A percentile compares a stretch with the other conserved stretches of the same genome.
phyloP scores from a whole-genome alignment of 2,113 vertebrate genomes.

The Leptobrachium ailaonicum region DNA sequence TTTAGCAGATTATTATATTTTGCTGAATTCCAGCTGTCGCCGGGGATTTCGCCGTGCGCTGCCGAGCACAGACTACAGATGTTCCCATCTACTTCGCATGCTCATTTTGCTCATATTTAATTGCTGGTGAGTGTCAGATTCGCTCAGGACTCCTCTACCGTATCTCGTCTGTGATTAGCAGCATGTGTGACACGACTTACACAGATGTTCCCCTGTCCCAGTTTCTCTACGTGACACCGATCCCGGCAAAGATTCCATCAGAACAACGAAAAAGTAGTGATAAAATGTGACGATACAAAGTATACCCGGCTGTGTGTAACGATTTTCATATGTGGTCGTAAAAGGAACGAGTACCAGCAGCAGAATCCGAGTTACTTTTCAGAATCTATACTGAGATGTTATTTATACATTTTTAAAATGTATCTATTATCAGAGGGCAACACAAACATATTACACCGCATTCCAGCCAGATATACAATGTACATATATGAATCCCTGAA shows the following conservation, averaged over 20 bases:
- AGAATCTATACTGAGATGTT: too few species aligned
- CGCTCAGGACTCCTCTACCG: background rate
- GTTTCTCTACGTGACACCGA: background rate
- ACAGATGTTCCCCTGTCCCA: background rate
- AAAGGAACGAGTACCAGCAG: too few species aligned
- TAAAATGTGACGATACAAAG: too few species aligned
- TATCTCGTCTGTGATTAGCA: conserved; percentile 4
- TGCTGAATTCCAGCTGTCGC: conserved; percentile 35
- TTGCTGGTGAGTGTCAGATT: conserved; percentile 15
- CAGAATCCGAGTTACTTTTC: too few species aligned
- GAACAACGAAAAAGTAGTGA: background rate
- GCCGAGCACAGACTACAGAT: conserved; percentile 22
- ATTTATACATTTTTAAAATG: too few species aligned
- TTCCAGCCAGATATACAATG: too few species aligned
- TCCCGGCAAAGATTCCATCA: background rate
- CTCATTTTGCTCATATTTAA: conserved; percentile 13
- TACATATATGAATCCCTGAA: too few species aligned
- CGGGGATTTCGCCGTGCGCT: conserved; percentile 26
- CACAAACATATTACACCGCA: too few species aligned
- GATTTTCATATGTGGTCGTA: too few species aligned
- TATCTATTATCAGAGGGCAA: too few species aligned
- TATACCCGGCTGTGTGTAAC: too few species aligned
- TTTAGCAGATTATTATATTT: conserved; percentile 34
- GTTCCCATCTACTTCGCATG: conserved; percentile 30
- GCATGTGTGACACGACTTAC: background rate